These are phyloP conservation scores for Uria lomvia DNA, from an alignment of 2,113 vertebrate species.

Conservation along the genomic window DNA sequence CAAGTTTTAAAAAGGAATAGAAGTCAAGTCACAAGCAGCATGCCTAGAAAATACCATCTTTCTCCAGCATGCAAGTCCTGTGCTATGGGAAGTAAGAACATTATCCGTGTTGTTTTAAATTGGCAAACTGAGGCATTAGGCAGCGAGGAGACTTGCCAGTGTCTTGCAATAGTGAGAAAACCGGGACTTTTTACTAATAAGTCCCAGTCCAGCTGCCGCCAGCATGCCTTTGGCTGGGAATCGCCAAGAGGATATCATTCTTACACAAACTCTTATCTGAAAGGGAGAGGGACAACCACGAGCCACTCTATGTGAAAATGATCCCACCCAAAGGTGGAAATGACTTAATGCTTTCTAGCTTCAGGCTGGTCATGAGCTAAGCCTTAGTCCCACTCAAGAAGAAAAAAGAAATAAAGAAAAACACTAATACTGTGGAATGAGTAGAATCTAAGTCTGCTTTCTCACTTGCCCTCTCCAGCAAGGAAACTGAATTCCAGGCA, in stretches of 20 bases:
- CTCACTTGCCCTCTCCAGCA: neutral
- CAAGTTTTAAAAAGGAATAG: neutral
- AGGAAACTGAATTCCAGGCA: neutral
- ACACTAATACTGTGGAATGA: neutral
- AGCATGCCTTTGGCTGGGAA: neutral
- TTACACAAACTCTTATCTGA: neutral
- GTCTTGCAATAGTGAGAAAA: neutral
- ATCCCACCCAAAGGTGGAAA: slow-evolving; percentile 39
- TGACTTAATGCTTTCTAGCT: neutral
- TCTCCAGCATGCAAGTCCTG: neutral
- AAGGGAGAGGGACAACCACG: neutral
- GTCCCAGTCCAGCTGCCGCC: neutral
- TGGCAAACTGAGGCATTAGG: neutral
- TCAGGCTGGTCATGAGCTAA: neutral
- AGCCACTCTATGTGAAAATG: neutral
- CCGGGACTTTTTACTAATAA: neutral
- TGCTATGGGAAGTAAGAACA: neutral
- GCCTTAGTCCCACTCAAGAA: neutral
- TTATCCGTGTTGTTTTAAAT: neutral
- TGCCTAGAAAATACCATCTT: neutral
- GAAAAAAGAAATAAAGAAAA: neutral
- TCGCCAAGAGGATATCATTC: neutral
- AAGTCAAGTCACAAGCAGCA: neutral
- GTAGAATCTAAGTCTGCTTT: neutral
- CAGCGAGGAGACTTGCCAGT: neutral